Base-by-base conservation (phyloP, 2,797 vertebrate species). In the Rallus crepitans region DNA sequence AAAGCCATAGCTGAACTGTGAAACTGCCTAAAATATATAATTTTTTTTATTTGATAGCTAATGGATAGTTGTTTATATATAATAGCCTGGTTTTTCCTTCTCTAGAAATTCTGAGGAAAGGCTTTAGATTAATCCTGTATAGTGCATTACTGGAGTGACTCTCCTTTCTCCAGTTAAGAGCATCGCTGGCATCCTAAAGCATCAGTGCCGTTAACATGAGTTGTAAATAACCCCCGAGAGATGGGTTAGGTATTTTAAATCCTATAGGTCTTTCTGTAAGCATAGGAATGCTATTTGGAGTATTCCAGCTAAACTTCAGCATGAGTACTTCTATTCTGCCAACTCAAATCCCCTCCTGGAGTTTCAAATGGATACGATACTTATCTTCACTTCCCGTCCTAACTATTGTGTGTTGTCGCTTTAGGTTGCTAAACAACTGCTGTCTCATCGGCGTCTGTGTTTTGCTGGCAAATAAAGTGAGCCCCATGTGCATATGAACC, bases 401-500 rank as follows among this genome's bases (percentile, higher is more conserved):
- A 87, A 75, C 81, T 63, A 87, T 91, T 93, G 88, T 93, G 60
- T 93, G 81, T 90, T 93, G 94, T 93, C 33, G 4, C 95, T 77
- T 91, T 87, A 68, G 93, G 94, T 97, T 96, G 91, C 95, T 95
- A 95, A 95, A 96, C 94, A 96, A 96, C 93, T 94, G 94, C 91
- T 85, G 91, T 71, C 85, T 96, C 96, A 84, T 90, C 13, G 4
- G 77, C 82, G 93, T 86, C 93, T 86, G 57, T 16, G 20, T 81
- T 93, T 81, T 85, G 39, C 87, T 91, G 87, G 89, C 1, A 0
- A 89, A 89, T 87, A 57, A 80, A 90, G 86, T 4, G 77, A 91
- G 82, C 91, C 82, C 80, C 60, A 2, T 71, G 87, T 60, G 90
- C 40, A 1, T 82, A 70, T 45, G 88, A 96, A 85, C 91, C 71